Conservation (phyloP, 2,797 vertebrate species). For the Ctenosaura bakeri region DNA sequence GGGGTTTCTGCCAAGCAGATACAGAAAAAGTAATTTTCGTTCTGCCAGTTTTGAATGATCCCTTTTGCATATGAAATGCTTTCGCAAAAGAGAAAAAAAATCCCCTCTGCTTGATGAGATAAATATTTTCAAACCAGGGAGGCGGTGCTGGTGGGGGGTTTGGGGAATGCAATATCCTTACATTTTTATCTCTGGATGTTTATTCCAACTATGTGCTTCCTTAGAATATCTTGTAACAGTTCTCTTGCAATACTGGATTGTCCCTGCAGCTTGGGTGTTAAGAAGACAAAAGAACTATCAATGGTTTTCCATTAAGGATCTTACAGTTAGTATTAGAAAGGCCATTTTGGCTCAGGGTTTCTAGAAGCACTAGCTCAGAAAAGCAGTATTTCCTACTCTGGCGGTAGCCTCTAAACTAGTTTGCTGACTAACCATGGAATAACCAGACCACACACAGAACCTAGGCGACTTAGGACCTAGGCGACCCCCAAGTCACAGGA, state of each 20-base stretch:
- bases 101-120: slow-evolving; percentile 29
- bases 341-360: too few species aligned
- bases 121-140: not conserved
- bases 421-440: too few species aligned
- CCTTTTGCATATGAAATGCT: slow-evolving; percentile 67
- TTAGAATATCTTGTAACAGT: not conserved
- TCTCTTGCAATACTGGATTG: not conserved
- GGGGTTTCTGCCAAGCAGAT: slow-evolving; percentile 68
- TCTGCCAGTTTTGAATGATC: slow-evolving; percentile 58
- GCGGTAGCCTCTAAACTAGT: too few species aligned
- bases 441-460: too few species aligned
- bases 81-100: slow-evolving; percentile 31
- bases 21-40: slow-evolving; percentile 72
- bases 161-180: not conserved
- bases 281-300: not conserved
- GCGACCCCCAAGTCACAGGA: too few species aligned
- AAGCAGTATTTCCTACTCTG: too few species aligned
- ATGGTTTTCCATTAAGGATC: not conserved
- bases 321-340: not conserved
- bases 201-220: not conserved
- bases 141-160: too few species aligned
- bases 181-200: not conserved
- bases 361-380: too few species aligned
- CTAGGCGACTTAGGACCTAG: too few species aligned
- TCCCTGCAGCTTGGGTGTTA: not conserved